Evolutionary conservation across 2,888 invertebrate species (phyloP).

Genomic region (Hipparchia semele): DNA sequence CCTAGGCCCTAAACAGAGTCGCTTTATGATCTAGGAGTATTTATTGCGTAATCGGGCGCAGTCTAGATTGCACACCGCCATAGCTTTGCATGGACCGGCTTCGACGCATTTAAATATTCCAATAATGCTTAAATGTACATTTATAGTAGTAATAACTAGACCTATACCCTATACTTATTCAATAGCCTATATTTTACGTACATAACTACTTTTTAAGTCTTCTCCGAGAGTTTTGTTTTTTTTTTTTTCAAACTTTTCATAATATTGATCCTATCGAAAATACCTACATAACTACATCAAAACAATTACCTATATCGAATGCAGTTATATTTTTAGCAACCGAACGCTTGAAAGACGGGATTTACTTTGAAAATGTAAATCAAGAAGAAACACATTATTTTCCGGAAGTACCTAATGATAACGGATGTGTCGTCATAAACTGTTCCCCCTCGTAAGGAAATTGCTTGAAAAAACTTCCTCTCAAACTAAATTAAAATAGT

Average conservation of each 20-base stretch:
- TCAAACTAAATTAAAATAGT: no score
- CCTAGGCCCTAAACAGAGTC: not conserved
- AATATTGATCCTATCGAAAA: no score
- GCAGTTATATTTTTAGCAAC: no score
- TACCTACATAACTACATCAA: no score
- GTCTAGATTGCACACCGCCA: constrained; percentile 1
- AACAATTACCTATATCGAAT: no score
- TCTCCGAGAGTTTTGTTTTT: not conserved
- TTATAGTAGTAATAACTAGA: constrained; percentile 1
- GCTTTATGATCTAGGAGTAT: not conserved
- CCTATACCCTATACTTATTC: not conserved
- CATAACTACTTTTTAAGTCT: not conserved
- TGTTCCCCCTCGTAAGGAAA: no score
- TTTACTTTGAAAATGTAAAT: no score
- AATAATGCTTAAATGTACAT: not conserved
- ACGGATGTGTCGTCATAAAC: no score
- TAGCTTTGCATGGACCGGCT: not conserved
- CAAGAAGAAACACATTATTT: no score
- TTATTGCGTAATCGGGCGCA: constrained; percentile 1
- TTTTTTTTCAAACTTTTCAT: not conserved
- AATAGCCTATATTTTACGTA: not conserved
- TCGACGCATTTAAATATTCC: not conserved
- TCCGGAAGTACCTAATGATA: no score
- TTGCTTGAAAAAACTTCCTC: no score
- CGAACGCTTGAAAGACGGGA: no score